Conservation (phyloP, 1,140 invertebrate species). For the Colletes latitarsis region DNA sequence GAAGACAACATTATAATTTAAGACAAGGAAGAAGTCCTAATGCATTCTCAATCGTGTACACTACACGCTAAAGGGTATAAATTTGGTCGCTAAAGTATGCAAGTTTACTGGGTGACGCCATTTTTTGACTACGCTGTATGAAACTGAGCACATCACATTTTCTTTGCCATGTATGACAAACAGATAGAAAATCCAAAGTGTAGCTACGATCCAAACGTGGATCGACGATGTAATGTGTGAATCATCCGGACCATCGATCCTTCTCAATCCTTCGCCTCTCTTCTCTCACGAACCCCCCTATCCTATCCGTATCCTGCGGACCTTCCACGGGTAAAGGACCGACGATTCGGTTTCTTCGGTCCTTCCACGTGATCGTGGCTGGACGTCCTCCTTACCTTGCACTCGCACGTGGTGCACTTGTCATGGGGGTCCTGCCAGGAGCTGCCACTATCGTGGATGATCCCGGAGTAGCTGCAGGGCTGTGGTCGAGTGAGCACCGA, state of each 20-base stretch:
- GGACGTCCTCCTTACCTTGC: constrained; percentile 85
- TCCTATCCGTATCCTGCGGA: constrained; percentile 49
- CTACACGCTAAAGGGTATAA: too few relatives aligned
- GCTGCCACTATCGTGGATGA: constrained; percentile 84
- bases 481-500: constrained; percentile 69
- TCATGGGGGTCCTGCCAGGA: constrained; percentile 84
- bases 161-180: background rate
- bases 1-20: too few relatives aligned
- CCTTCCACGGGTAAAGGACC: constrained; percentile 41
- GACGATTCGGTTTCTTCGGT: constrained; percentile 39
- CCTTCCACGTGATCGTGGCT: constrained; percentile 37
- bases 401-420: constrained; percentile 88
- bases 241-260: constrained; percentile 15
- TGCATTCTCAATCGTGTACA: too few relatives aligned
- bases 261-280: constrained; percentile 12
- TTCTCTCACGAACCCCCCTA: constrained; percentile 46
- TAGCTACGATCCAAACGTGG: too few relatives aligned
- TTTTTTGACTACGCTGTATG: too few relatives aligned
- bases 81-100: too few relatives aligned
- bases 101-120: too few relatives aligned
- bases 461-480: constrained; percentile 83
- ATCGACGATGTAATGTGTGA: too few relatives aligned
- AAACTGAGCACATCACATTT: too few relatives aligned
- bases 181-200: background rate
- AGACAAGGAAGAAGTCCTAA: too few relatives aligned